These are phyloP conservation scores for Venusia cambrica DNA, from an alignment of 2,888 invertebrate species.

Conservation along the genomic window DNA sequence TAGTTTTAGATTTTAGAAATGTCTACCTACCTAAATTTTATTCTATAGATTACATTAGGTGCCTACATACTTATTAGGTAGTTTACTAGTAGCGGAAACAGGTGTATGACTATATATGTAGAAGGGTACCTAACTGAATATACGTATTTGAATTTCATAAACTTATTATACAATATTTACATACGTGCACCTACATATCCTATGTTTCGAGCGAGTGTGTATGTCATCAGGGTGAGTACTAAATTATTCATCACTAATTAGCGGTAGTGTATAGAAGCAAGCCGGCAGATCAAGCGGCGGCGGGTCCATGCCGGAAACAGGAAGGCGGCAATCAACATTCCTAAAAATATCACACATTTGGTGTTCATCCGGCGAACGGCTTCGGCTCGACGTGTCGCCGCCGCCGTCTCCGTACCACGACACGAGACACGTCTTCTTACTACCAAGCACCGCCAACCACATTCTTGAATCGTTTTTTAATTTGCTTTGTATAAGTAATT, in stretches of 20 bases:
- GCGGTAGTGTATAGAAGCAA: constrained; percentile 56
- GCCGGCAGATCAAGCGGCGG: constrained; percentile 66
- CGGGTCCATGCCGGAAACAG: constrained; percentile 69
- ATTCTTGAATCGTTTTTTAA: background rate
- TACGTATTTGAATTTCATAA: too few species aligned
- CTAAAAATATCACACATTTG: constrained; percentile 81
- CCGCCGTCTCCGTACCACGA: constrained; percentile 25
- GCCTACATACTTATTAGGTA: too few species aligned
- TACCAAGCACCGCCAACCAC: constrained; percentile 4
- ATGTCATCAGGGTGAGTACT: constrained; percentile 53
- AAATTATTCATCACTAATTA: constrained; percentile 74
- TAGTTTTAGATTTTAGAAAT: too few species aligned
- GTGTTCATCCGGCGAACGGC: constrained; percentile 74
- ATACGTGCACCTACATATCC: too few species aligned
- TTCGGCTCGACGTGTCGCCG: constrained; percentile 9
- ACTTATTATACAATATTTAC: too few species aligned
- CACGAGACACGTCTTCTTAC: constrained; percentile 20
- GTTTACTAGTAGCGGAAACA: too few species aligned
- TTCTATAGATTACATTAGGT: too few species aligned
- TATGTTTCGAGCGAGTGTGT: constrained; percentile 45
- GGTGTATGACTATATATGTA: too few species aligned
- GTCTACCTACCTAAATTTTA: too few species aligned
- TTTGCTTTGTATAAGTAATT: too few species aligned
- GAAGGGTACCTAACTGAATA: too few species aligned
- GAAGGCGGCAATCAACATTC: constrained; percentile 78